Evolutionary conservation across 1,140 invertebrate genomes (phyloP).

Genomic region (Ruditapes philippinarum): DNA sequence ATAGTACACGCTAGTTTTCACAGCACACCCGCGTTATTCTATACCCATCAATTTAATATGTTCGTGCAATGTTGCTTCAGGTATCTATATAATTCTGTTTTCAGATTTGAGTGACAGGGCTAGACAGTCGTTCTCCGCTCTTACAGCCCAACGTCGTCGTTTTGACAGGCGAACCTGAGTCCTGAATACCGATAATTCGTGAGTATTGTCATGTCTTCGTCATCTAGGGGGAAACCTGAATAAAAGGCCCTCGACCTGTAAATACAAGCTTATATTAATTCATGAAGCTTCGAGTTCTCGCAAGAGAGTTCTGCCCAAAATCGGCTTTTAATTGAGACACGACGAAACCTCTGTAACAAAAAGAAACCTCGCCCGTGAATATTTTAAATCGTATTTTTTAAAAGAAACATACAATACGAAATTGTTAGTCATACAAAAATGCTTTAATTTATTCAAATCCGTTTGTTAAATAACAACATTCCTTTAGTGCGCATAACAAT

Average conservation of each 20-base stretch:
- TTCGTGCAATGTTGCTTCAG: not conserved
- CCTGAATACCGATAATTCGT: constrained; percentile 33
- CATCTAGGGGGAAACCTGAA: constrained; percentile 14
- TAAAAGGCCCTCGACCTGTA: constrained; percentile 25
- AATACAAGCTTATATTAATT: constrained; percentile 45
- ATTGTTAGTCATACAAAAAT: constrained; percentile 40
- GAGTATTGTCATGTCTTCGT: constrained; percentile 40
- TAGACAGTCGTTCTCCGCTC: constrained; percentile 6
- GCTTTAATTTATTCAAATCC: constrained; percentile 54
- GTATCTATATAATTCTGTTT: constrained; percentile 16
- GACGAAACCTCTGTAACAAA: not conserved
- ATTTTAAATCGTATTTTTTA: constrained; percentile 6
- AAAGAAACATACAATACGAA: constrained; percentile 26
- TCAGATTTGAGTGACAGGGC: constrained; percentile 15
- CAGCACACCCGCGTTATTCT: not conserved
- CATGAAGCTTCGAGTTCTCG: not conserved
- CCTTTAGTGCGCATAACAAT: constrained; percentile 1
- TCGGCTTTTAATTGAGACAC: constrained; percentile 37
- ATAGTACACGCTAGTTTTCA: constrained; percentile 3
- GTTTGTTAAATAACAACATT: constrained; percentile 31
- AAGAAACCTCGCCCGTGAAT: constrained; percentile 14
- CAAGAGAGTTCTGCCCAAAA: constrained; percentile 26
- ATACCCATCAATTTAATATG: constrained; percentile 16
- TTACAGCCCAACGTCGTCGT: constrained; percentile 8
- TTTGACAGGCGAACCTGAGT: constrained; percentile 5